These are phyloP conservation scores for Turritopsis dohrnii DNA, from an alignment of 30 jellyfish, hydroid and myxozoan genomes.

Conservation along the genomic window DNA sequence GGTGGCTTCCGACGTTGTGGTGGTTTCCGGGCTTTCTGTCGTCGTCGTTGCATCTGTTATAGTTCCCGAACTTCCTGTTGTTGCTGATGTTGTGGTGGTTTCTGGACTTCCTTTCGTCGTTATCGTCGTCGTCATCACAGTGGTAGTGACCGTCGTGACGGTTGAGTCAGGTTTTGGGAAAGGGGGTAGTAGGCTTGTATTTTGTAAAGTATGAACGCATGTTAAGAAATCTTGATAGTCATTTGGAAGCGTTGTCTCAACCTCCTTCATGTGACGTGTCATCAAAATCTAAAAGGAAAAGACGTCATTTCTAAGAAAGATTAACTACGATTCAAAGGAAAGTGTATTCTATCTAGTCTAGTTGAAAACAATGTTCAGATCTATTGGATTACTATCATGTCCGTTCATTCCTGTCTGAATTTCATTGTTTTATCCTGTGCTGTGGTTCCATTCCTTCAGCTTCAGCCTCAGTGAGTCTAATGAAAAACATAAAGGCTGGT, in stretches of 20 bases:
- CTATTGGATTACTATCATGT: too few species aligned
- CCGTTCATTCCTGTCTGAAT: too few species aligned
- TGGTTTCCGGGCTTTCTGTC: neutral
- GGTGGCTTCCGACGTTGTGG: neutral
- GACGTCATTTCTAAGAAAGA: too few species aligned
- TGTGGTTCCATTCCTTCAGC: too few species aligned
- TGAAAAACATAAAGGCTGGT: too few species aligned
- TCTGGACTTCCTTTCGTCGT: neutral
- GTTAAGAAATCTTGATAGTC: neutral
- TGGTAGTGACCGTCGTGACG: neutral
- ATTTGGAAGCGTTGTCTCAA: neutral
- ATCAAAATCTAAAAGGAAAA: neutral
- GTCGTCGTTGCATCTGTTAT: neutral
- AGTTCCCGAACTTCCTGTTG: neutral
- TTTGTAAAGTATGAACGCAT: neutral
- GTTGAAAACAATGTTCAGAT: too few species aligned
- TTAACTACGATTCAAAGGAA: too few species aligned
- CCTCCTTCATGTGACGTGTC: neutral
- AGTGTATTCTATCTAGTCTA: too few species aligned
- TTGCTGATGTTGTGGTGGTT: slow-evolving; percentile 5
- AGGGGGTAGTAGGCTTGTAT: neutral
- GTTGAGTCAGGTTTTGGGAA: too few species aligned
- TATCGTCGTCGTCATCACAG: neutral
- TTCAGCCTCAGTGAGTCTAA: too few species aligned
- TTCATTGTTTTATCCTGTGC: too few species aligned